Evolutionary conservation across 37 sponge, comb jelly and placozoan species (phyloP).

Genomic region (Diacarnus erythraeanus): DNA sequence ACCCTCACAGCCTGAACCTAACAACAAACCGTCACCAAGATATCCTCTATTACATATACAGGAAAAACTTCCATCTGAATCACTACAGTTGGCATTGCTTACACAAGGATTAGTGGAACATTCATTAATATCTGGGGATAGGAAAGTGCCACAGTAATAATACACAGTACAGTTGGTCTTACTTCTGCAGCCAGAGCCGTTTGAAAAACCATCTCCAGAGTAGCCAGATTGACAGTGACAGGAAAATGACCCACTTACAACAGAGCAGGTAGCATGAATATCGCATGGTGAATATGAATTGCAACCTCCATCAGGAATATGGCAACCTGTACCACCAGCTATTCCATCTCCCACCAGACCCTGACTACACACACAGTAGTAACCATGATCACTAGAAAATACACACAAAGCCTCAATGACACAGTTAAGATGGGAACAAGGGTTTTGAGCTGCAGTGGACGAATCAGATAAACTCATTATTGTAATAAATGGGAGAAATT

Average conservation of each 20-base stretch:
- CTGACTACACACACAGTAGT: not conserved
- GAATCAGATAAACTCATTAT: no score
- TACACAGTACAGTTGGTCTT: not conserved
- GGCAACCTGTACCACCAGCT: not conserved
- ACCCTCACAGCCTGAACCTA: not conserved
- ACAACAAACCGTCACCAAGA: not conserved
- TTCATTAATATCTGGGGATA: slow-evolving; percentile 3
- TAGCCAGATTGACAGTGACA: not conserved
- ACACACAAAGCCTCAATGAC: not conserved
- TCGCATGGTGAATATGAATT: not conserved
- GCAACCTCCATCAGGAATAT: not conserved
- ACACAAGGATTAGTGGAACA: slow-evolving; percentile 15
- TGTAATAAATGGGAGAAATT: no score
- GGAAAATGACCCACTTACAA: not conserved
- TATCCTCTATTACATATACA: not conserved
- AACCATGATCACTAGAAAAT: not conserved
- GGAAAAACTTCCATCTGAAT: not conserved
- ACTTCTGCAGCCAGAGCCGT: not conserved
- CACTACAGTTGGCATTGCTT: not conserved
- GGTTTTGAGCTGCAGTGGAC: not conserved
- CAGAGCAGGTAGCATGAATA: not conserved
- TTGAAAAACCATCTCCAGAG: not conserved
- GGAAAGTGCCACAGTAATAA: not conserved
- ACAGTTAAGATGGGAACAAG: not conserved
- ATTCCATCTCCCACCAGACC: not conserved